Evolutionary conservation across 2,113 vertebrate species (phyloP).

Genomic region (Cheilinus undulatus): DNA sequence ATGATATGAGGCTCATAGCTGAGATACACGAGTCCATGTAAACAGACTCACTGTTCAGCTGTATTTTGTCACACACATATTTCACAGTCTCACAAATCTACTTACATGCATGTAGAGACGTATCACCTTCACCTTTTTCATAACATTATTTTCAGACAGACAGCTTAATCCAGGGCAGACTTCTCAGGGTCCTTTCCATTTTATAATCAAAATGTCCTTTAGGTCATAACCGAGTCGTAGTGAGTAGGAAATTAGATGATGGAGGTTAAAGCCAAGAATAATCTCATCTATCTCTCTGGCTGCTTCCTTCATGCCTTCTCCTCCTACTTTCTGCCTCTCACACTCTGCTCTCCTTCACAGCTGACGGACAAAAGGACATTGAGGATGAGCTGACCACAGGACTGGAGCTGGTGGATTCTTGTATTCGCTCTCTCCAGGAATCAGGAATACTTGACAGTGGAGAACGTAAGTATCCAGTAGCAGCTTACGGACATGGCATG

Average conservation of each 20-base stretch:
- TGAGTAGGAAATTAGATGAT: slow-evolving; percentile 15
- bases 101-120: background rate
- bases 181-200: slow-evolving; percentile 5
- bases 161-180: slow-evolving; percentile 11
- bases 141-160: slow-evolving; percentile 26
- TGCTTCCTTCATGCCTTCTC: background rate
- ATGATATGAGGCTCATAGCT: too few relatives aligned
- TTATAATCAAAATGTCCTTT: slow-evolving; percentile 33
- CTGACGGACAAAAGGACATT: slow-evolving; percentile 98
- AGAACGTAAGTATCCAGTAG: slow-evolving; percentile 94
- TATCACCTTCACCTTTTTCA: background rate
- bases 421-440: slow-evolving; percentile 96
- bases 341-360: slow-evolving; percentile 29
- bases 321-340: background rate
- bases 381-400: slow-evolving; percentile 98
- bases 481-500: too few relatives aligned
- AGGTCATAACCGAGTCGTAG: slow-evolving; percentile 42
- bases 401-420: slow-evolving; percentile 97
- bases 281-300: slow-evolving; percentile 23
- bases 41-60: background rate
- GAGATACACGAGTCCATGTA: too few relatives aligned
- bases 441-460: slow-evolving; percentile 94
- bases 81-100: background rate
- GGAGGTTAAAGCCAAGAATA: slow-evolving; percentile 19
- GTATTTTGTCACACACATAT: background rate